A percentile compares a stretch with the other conserved stretches of the same genome.
Evolutionary conservation across 1,140 invertebrate genomes (phyloP).

Genomic region (Drosophila malerkotliana): DNA sequence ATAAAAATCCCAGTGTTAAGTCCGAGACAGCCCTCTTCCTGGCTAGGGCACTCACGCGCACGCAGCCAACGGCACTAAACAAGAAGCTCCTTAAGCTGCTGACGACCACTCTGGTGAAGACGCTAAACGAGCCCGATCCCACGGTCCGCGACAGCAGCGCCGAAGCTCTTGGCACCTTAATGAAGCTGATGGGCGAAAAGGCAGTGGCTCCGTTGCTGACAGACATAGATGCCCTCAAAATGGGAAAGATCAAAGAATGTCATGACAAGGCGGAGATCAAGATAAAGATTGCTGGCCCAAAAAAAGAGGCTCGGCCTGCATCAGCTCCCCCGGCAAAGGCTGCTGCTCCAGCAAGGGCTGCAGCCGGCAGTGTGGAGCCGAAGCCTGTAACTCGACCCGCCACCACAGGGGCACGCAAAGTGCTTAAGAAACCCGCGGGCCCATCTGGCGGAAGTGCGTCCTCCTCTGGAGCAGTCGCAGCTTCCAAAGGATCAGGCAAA

Average conservation of each 20-base stretch:
- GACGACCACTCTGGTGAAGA: conserved; percentile 91
- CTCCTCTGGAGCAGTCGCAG: neutral
- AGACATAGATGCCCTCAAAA: conserved; percentile 96
- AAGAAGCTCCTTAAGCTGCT: conserved; percentile 97
- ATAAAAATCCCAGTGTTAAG: conserved; percentile 98
- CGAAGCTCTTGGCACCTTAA: conserved; percentile 96
- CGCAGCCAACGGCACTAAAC: conserved; percentile 91
- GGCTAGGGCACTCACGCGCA: conserved; percentile 91
- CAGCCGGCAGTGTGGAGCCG: conserved; percentile 85
- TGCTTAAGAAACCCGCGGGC: conserved; percentile 56
- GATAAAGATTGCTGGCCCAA: conserved; percentile 87
- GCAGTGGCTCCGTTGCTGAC: conserved; percentile 92
- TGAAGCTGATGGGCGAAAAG: conserved; percentile 97
- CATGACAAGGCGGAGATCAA: conserved; percentile 95
- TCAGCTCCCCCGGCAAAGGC: conserved; percentile 84
- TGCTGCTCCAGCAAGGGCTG: conserved; percentile 82
- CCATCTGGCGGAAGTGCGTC: conserved; percentile 23
- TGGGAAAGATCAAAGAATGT: conserved; percentile 97
- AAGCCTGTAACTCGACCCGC: conserved; percentile 86
- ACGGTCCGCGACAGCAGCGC: conserved; percentile 93
- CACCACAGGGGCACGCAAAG: conserved; percentile 83
- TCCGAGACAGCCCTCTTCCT: conserved; percentile 96
- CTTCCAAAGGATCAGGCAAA: conserved; percentile 80
- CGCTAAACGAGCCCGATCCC: conserved; percentile 92
- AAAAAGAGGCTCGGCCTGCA: conserved; percentile 87